A percentile compares a stretch with the other conserved stretches of the same genome.
Evolutionary conservation across 1,140 invertebrate genomes (phyloP).

Genomic region (Drosophila virilis): DNA sequence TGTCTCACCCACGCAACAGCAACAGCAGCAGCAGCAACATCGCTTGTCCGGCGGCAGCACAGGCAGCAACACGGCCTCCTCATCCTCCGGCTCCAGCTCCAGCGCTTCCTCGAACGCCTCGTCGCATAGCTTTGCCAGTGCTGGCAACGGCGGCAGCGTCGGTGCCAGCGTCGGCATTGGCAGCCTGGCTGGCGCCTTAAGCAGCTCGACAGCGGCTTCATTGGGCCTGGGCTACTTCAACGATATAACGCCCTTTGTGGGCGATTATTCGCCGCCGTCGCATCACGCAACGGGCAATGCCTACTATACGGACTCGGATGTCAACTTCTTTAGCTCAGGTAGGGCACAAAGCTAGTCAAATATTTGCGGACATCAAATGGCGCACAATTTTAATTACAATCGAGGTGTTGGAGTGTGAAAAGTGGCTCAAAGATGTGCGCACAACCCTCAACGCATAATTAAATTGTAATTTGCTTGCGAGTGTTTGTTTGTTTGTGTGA

Average conservation of each 20-base stretch:
- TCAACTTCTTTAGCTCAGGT: slow-evolving; percentile 83
- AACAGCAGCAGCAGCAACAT: slow-evolving; percentile 58
- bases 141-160: neutral
- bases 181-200: slow-evolving; percentile 60
- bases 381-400: slow-evolving; percentile 70
- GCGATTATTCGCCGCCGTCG: slow-evolving; percentile 53
- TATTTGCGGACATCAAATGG: slow-evolving; percentile 77
- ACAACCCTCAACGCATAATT: slow-evolving; percentile 65
- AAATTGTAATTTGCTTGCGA: slow-evolving; percentile 78
- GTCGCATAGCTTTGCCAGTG: slow-evolving; percentile 51
- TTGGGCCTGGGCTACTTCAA: slow-evolving; percentile 79
- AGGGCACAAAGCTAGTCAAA: slow-evolving; percentile 60
- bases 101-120: slow-evolving; percentile 65
- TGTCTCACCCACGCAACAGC: slow-evolving; percentile 36
- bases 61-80: slow-evolving; percentile 68
- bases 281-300: slow-evolving; percentile 52
- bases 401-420: slow-evolving; percentile 66
- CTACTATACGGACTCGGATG: slow-evolving; percentile 80
- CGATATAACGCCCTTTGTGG: slow-evolving; percentile 71
- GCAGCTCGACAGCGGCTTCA: slow-evolving; percentile 73
- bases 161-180: slow-evolving; percentile 1
- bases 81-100: slow-evolving; percentile 71
- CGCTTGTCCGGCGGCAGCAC: slow-evolving; percentile 80
- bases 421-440: slow-evolving; percentile 57
- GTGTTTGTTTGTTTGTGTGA: slow-evolving; percentile 63